These are phyloP conservation scores for Drosophila busckii DNA, from an alignment of 1,140 invertebrate genomes.

Conservation along the genomic window DNA sequence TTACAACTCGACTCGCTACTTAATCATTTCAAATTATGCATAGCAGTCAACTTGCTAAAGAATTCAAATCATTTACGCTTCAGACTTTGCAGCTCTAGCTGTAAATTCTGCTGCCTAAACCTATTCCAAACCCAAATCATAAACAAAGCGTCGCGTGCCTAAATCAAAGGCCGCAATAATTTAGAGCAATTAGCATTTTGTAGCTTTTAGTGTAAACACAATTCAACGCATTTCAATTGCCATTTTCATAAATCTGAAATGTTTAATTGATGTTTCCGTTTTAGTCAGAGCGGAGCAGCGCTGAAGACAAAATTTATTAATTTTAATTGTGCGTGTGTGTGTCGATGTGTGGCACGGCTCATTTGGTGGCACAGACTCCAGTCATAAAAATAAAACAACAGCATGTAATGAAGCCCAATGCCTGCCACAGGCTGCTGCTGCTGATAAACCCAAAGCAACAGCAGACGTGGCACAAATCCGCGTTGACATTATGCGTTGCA, in stretches of 20 bases:
- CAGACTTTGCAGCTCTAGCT: not conserved
- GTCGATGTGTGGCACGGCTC: constrained; percentile 41
- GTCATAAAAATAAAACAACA: constrained; percentile 47
- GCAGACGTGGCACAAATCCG: constrained; percentile 38
- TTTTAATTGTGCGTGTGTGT: too few species aligned
- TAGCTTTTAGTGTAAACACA: constrained; percentile 14
- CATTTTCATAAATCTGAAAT: constrained; percentile 52
- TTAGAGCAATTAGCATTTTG: constrained; percentile 44
- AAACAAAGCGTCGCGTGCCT: constrained; percentile 73
- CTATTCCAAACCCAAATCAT: constrained; percentile 4
- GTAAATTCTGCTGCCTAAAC: too few species aligned
- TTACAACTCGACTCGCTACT: too few species aligned
- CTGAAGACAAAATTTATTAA: constrained; percentile 68
- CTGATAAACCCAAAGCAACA: not conserved
- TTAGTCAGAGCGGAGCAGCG: constrained; percentile 13
- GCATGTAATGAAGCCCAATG: not conserved
- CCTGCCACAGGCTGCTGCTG: too few species aligned
- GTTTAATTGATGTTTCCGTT: constrained; percentile 66
- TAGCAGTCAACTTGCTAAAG: too few species aligned
- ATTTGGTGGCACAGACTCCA: constrained; percentile 28
- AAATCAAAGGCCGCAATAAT: constrained; percentile 24
- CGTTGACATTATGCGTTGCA: constrained; percentile 69
- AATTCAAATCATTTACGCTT: too few species aligned
- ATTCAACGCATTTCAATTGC: constrained; percentile 28
- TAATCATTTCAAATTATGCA: too few species aligned